Base-by-base conservation (phyloP, 2,888 invertebrate genomes). In the Lasioglossum pauxillum region DNA sequence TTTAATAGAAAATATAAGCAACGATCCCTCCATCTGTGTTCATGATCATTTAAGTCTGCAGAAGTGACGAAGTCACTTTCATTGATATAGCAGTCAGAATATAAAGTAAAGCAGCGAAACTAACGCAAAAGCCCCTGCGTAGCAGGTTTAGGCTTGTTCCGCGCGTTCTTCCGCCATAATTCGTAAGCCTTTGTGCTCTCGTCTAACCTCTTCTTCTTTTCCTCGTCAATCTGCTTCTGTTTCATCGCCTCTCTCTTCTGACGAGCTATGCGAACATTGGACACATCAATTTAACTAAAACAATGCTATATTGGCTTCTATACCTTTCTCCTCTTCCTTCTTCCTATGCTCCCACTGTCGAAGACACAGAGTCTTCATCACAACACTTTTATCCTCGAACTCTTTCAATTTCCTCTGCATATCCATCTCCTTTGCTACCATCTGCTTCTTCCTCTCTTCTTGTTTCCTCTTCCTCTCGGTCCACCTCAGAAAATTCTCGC, bases 71-170 rank as follows among this genome's bases (percentile, higher is more conserved):
- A 2, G 3, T 10, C n/a, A 53, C 53, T 53, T 53, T 53, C 53
- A 53, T n/a, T 23, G 53, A 53, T 3, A 53, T 53, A n/a, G 10
- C 10, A n/a, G 38, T 67, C 12, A 10, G 19, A 31, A 31, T 49
- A 2, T 12, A 57, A 53, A 57, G 27, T 49, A 53, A 75, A 60
- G 53, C 75, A 60, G 75, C 74, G 67, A 78, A 85, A 90, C 97
- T 96, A 87, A 97, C 96, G 92, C 96, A 96, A 78, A 96, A 97
- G 93, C 96, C 96, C 95, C 96, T 97, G 89, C 95, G 96, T 84
- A 96, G 97, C 96, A 0, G 97, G 97, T 90, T 96, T 96, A 0
- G 97, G 97, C 88, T 96, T 96, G 89, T 96, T 96, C 95, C 96
- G 97, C 87, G 97, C 96, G 67, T 95, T 96, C 81, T 96, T 95